Percentiles rank a stretch among this genome's conserved stretches.
Evolutionary conservation across 2,113 vertebrate species (phyloP).

Genomic region (Aptenodytes forsteri): DNA sequence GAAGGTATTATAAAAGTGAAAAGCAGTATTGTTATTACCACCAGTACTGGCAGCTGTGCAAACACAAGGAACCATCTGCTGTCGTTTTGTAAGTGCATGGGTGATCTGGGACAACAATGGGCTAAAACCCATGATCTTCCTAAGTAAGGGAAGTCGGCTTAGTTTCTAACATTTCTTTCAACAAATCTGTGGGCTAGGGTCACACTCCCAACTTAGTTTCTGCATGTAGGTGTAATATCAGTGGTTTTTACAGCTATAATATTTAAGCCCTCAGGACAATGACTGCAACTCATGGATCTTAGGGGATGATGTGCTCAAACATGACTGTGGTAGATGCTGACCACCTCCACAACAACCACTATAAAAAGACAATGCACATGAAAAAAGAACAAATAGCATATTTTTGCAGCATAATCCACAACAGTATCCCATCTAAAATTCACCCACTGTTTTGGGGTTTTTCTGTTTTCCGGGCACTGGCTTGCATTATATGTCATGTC

Average conservation of each 20-base stretch:
- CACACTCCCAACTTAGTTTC: neutral
- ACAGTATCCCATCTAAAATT: neutral
- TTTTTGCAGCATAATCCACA: neutral
- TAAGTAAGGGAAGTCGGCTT: neutral
- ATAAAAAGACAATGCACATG: neutral
- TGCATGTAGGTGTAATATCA: neutral
- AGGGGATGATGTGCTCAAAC: neutral
- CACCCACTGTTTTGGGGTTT: neutral
- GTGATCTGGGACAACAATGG: conserved; percentile 25
- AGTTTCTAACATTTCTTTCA: conserved; percentile 7
- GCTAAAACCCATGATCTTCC: conserved; percentile 24
- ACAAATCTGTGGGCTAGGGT: neutral
- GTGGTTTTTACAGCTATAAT: neutral
- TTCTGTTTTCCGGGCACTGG: neutral
- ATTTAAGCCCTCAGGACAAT: neutral
- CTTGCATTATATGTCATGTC: neutral
- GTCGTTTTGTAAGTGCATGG: conserved; percentile 8
- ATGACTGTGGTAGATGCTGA: neutral
- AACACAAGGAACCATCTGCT: conserved; percentile 63
- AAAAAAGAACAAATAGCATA: neutral
- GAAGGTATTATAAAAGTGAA: conserved; percentile 17
- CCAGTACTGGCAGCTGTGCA: conserved; percentile 54
- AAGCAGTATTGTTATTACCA: conserved; percentile 3
- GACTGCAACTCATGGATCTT: neutral
- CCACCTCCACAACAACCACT: neutral